Base-by-base conservation (phyloP, 2,888 invertebrate genomes). In the Ecliptopera silaceata region DNA sequence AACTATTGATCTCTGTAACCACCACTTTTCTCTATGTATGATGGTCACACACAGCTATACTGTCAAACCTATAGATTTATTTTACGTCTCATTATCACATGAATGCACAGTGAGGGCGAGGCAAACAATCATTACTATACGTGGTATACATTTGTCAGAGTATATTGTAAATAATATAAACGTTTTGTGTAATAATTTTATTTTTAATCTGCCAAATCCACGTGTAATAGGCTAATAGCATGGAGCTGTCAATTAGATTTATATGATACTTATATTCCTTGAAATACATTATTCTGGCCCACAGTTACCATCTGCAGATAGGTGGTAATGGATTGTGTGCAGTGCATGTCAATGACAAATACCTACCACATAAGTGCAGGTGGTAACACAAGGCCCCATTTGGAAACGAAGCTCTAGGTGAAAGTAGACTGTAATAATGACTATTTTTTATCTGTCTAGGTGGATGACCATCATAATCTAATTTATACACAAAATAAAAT, bases 381-480 rank as follows among this genome's bases (percentile, higher is more conserved):
- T 31, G 31, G 44, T 42, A 26, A 22, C n/a, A 39, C 18, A 22
- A 31, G 32, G 32, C 39, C 48, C 32, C 6, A 15, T 26, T 72
- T 71, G 39, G 67, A 74, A 77, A 82, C 81, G 82, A 86, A 78
- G 80, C 82, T 84, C 68, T 87, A 88, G 84, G 81, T 85, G 77
- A 86, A 88, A 78, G 86, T 88, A 89, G 88, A 84, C 77, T 86
- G 84, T 88, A 86, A 85, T 78, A 64, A 82, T 79, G 78, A 88
- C 82, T 88, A 89, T 88, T 90, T 90, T 89, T 88, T 89, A 89
- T 86, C 88, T 88, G 82, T 89, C 88, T 88, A 84, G 88, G 84
- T 88, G 88, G 88, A 82, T 80, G 87, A 88, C 89, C 89, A 89
- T 88, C 88, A 82, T 87, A 88, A 88, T 88, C 81, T 90, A 88